Conservation (phyloP, 2,113 vertebrate genomes). For the Phalacrocorax brasilianus region DNA sequence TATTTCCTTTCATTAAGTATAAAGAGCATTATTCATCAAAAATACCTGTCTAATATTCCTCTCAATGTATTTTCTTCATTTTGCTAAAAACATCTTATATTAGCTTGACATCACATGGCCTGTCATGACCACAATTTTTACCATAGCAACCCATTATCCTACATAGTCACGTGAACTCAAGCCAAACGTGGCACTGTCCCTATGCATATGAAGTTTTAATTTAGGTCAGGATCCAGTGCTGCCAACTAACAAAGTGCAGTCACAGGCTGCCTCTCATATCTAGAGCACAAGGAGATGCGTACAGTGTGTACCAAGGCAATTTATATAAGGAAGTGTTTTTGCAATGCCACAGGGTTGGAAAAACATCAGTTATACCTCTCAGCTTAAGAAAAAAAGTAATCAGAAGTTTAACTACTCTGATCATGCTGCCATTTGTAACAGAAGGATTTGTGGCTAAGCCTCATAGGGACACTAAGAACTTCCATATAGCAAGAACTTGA, state of each 20-base stretch:
- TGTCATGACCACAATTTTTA: constrained; percentile 22
- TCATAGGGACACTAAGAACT: not conserved
- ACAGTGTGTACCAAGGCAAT: not conserved
- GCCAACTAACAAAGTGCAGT: not conserved
- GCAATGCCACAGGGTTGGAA: not conserved
- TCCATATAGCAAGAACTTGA: rapidly evolving
- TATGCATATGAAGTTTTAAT: constrained; percentile 70
- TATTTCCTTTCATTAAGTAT: constrained; percentile 21
- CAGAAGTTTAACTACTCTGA: not conserved
- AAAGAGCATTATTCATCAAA: constrained; percentile 10
- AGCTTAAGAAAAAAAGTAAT: not conserved
- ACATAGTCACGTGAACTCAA: not conserved
- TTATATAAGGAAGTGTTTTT: not conserved
- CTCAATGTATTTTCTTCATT: not conserved
- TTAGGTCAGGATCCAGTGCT: constrained; percentile 50
- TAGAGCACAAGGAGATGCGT: not conserved
- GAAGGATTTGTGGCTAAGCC: not conserved
- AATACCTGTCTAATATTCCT: constrained; percentile 20
- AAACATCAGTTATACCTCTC: not conserved
- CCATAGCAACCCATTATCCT: constrained; percentile 73
- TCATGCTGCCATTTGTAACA: not conserved
- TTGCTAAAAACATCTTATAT: constrained; percentile 7
- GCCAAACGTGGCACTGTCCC: constrained; percentile 28
- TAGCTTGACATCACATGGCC: constrained; percentile 24
- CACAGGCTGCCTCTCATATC: not conserved